These are phyloP conservation scores for Sepioteuthis lessoniana DNA, from an alignment of 2,888 invertebrate genomes.

Conservation along the genomic window DNA sequence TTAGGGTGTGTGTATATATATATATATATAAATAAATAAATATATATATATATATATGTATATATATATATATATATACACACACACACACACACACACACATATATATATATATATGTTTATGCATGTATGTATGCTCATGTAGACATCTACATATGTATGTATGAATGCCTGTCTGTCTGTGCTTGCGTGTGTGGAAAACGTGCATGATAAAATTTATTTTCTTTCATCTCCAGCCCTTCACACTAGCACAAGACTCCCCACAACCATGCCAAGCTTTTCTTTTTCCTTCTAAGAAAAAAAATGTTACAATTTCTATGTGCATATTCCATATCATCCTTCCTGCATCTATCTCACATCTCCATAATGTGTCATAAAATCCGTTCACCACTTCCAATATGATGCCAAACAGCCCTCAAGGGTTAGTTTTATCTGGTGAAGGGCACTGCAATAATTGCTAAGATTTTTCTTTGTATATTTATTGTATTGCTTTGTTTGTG, in stretches of 20 bases:
- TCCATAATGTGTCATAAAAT: conserved; percentile 23
- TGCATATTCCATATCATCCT: conserved; percentile 2
- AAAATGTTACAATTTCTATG: neutral
- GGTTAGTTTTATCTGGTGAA: neutral
- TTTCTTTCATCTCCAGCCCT: neutral
- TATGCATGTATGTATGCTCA: no score
- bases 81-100: no score
- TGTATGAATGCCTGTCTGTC: neutral
- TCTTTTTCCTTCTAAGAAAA: neutral
- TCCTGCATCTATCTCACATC: neutral
- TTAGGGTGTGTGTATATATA: no score
- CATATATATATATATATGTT: no score
- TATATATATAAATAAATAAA: no score
- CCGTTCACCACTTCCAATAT: neutral
- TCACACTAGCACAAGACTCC: no score
- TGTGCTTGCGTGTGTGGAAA: neutral
- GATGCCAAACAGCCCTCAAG: neutral
- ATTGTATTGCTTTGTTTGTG: neutral
- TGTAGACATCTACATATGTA: neutral
- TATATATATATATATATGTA: no score
- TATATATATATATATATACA: no score
- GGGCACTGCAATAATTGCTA: neutral
- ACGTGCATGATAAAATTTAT: neutral
- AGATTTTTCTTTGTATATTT: neutral
- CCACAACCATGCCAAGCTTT: neutral